phyloP scores from a whole-genome alignment of 2,113 vertebrate genomes.

The Phaetusa simplex region DNA sequence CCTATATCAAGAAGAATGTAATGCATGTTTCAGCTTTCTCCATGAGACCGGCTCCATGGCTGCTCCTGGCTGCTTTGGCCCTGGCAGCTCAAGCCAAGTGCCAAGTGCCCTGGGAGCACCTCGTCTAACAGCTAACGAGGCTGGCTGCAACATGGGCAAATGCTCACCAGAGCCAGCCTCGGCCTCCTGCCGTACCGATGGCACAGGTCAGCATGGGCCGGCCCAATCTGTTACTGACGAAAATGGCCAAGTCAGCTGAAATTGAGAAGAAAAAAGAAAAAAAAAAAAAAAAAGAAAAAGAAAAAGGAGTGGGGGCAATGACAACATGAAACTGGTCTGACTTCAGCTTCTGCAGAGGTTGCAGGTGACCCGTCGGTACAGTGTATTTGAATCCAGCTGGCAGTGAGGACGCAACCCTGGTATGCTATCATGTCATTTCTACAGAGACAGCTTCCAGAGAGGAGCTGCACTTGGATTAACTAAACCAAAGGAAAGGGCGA shows the following conservation, averaged over 20 bases:
- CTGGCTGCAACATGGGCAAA: neutral
- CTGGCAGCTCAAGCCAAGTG: neutral
- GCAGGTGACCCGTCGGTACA: neutral
- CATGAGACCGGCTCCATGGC: accelerated
- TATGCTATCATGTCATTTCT: neutral
- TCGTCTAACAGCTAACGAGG: accelerated
- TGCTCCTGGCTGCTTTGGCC: neutral
- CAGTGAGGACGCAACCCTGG: neutral
- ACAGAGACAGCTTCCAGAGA: neutral
- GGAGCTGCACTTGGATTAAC: neutral
- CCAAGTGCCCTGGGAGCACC: no score
- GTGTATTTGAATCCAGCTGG: neutral
- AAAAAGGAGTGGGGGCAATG: accelerated
- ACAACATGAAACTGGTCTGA: neutral
- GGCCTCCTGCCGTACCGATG: neutral
- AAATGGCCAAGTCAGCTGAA: neutral
- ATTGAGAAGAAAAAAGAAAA: accelerated
- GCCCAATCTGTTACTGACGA: neutral
- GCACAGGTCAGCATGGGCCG: neutral
- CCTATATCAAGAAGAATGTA: neutral
- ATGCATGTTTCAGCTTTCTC: neutral
- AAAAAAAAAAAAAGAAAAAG: neutral
- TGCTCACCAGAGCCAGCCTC: neutral
- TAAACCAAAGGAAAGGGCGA: neutral
- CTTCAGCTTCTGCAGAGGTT: neutral